Percentiles rank a stretch among this genome's conserved stretches.
phyloP scores from a whole-genome alignment of 2,797 vertebrate species.

The Acropternis orthonyx region DNA sequence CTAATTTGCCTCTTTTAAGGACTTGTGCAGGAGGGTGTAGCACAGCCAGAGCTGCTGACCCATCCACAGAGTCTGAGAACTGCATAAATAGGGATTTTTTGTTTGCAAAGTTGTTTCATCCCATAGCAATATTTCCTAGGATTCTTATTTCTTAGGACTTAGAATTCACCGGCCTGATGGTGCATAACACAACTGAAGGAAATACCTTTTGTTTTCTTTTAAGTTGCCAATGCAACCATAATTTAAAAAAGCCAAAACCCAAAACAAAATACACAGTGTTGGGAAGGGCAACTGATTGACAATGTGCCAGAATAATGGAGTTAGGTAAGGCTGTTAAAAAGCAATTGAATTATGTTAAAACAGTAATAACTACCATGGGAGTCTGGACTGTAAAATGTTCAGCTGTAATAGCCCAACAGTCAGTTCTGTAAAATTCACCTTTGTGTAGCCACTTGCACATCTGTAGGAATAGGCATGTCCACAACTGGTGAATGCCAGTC shows the following conservation, averaged over 20 bases:
- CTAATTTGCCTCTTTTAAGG: background rate
- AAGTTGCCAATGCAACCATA: background rate
- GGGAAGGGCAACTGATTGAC: background rate
- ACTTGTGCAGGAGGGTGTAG: background rate
- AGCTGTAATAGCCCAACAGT: background rate
- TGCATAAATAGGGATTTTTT: background rate
- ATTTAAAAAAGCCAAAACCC: accelerated
- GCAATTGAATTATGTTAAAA: background rate
- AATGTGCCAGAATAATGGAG: background rate
- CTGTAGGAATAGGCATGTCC: background rate
- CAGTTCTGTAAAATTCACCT: background rate
- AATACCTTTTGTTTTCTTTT: background rate
- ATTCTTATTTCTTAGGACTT: background rate
- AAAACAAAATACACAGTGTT: background rate
- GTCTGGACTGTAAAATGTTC: background rate
- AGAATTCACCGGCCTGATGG: background rate
- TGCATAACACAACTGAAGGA: background rate
- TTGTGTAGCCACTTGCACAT: background rate
- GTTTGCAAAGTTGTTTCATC: background rate
- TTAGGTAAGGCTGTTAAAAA: background rate
- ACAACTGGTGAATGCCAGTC: background rate
- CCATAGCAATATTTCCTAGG: background rate
- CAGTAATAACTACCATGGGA: background rate
- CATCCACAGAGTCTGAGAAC: background rate
- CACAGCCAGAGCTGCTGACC: background rate